Percentiles rank a stretch among this genome's conserved stretches.
Conservation (phyloP, 1,140 invertebrate genomes). For the Maconellicoccus hirsutus region DNA sequence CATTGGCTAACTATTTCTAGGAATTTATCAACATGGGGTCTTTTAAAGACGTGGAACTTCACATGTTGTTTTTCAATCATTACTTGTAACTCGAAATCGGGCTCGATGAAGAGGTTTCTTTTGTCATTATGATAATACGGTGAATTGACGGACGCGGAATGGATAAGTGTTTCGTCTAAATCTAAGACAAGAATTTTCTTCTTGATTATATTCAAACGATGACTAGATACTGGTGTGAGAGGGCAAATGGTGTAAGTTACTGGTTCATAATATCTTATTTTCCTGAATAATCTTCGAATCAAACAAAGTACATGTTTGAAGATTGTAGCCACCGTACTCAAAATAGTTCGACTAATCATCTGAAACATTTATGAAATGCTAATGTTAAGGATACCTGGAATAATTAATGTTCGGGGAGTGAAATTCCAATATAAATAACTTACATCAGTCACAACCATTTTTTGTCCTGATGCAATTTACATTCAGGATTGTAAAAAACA, state of each 20-base stretch:
- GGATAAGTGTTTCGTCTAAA: conserved; percentile 16
- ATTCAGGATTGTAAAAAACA: no score
- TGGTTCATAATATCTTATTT: conserved; percentile 16
- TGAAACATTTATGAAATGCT: not conserved
- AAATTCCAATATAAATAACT: not conserved
- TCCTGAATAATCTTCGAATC: conserved; percentile 2
- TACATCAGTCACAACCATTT: not conserved
- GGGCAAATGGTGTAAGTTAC: conserved; percentile 5
- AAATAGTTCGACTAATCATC: conserved; percentile 11
- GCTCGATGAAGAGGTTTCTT: not conserved
- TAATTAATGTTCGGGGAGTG: no score
- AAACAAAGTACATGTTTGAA: not conserved
- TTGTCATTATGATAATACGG: not conserved
- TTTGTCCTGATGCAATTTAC: not conserved
- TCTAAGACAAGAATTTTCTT: conserved; percentile 14
- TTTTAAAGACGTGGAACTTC: conserved; percentile 14
- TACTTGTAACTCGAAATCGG: conserved; percentile 12
- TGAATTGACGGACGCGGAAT: not conserved
- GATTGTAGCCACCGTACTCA: not conserved
- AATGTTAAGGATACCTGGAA: no score
- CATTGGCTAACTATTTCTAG: conserved; percentile 12
- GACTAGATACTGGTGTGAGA: conserved; percentile 7
- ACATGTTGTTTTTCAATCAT: conserved; percentile 6
- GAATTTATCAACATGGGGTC: conserved; percentile 10
- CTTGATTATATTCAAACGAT: conserved; percentile 1